Conservation (phyloP, 2,113 vertebrate genomes). For the Macquaria australasica region DNA sequence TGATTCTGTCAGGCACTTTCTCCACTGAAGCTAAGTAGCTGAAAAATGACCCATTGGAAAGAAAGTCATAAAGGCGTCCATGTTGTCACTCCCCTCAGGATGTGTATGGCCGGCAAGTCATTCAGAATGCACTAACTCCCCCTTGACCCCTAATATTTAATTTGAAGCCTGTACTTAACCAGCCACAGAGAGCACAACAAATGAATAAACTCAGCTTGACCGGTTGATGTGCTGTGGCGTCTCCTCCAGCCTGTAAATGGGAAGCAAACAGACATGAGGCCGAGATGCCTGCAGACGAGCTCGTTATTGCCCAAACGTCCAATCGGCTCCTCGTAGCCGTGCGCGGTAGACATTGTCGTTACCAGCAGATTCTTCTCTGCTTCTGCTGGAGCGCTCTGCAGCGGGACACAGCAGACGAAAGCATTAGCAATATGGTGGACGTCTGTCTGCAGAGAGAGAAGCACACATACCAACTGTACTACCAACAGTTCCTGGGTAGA, state of each 20-base stretch:
- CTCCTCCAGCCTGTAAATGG: constrained; percentile 33
- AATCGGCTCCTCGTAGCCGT: constrained; percentile 15
- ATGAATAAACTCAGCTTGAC: constrained; percentile 57
- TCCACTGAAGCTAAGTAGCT: constrained; percentile 77
- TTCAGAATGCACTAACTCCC: constrained; percentile 49
- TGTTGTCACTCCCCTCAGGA: constrained; percentile 67
- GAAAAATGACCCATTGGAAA: constrained; percentile 78
- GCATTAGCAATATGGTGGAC: constrained; percentile 50
- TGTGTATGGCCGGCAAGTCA: constrained; percentile 38
- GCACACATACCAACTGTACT: neutral
- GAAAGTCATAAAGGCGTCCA: constrained; percentile 66
- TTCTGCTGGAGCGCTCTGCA: constrained; percentile 20
- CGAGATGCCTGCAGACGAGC: constrained; percentile 25
- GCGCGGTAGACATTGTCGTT: constrained; percentile 40
- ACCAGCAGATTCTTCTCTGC: constrained; percentile 42
- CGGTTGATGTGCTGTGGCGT: constrained; percentile 30
- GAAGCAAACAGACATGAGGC: constrained; percentile 33
- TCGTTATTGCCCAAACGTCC: constrained; percentile 37
- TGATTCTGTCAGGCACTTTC: constrained; percentile 78
- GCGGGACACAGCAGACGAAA: constrained; percentile 50
- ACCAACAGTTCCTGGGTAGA: neutral
- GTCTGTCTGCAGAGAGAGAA: constrained; percentile 39
- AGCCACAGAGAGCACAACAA: constrained; percentile 52
- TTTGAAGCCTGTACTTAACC: constrained; percentile 57
- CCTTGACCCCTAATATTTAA: constrained; percentile 66